Percentiles rank a stretch among this genome's conserved stretches.
These are phyloP conservation scores for Squalus acanthias DNA, from an alignment of 2,797 vertebrate genomes.

Conservation along the genomic window DNA sequence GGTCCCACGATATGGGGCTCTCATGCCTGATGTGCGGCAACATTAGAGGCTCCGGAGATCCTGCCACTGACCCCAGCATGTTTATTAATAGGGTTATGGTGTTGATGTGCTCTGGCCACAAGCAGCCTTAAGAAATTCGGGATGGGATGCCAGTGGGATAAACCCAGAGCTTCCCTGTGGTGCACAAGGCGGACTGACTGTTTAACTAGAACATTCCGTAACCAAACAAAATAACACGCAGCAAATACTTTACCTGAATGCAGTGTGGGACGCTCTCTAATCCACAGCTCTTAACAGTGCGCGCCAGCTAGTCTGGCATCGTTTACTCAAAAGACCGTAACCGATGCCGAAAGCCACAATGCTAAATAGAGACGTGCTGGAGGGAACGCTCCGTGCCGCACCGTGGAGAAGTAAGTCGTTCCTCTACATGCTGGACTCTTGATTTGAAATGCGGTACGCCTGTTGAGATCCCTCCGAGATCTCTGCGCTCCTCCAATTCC, in stretches of 20 bases:
- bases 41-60: neutral
- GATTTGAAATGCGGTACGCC: neutral
- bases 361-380: neutral
- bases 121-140: neutral
- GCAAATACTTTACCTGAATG: neutral
- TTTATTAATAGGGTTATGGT: neutral
- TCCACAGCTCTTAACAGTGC: neutral
- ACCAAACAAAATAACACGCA: constrained; percentile 17
- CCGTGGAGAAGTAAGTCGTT: neutral
- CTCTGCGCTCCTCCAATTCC: neutral
- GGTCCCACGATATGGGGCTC: neutral
- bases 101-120: neutral
- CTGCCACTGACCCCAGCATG: neutral
- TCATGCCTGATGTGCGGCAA: neutral
- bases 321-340: neutral
- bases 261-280: neutral
- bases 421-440: neutral
- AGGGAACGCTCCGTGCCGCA: neutral
- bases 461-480: neutral
- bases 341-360: neutral
- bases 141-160: neutral
- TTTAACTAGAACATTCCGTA: neutral
- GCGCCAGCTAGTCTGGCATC: neutral
- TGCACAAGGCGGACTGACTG: neutral
- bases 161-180: neutral